A percentile compares a stretch with the other conserved stretches of the same genome.
These are phyloP conservation scores for Harmothoe impar DNA, from an alignment of 2,888 invertebrate genomes.

Conservation along the genomic window DNA sequence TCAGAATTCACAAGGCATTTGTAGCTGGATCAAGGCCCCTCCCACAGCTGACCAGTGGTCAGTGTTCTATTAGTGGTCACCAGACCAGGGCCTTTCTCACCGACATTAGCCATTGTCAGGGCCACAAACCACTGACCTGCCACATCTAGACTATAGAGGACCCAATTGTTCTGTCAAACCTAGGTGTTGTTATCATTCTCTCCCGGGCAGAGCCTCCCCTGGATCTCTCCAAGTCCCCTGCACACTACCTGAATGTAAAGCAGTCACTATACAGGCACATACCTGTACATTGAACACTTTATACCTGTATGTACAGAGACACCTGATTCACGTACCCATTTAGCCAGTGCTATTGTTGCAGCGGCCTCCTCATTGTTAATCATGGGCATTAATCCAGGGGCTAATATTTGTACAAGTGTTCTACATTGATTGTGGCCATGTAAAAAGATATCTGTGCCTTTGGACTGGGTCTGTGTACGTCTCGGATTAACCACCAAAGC, in stretches of 20 bases:
- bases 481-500: too few species aligned
- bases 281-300: not conserved
- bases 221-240: not conserved
- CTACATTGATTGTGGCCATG: too few species aligned
- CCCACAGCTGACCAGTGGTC: not conserved
- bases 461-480: too few species aligned
- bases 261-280: not conserved
- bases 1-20: too few species aligned
- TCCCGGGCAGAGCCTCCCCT: not conserved
- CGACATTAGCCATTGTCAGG: slow-evolving; percentile 14
- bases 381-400: too few species aligned
- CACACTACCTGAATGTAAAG: not conserved
- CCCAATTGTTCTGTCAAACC: slow-evolving; percentile 44
- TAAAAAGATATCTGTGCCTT: too few species aligned
- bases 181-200: not conserved
- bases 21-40: not conserved
- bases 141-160: not conserved
- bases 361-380: too few species aligned
- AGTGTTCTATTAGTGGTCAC: not conserved
- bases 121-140: slow-evolving; percentile 30
- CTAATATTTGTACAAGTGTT: too few species aligned
- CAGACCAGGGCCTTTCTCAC: not conserved
- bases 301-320: not conserved
- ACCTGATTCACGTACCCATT: too few species aligned
- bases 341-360: too few species aligned